phyloP scores from a whole-genome alignment of 2,888 invertebrate species.

The Plebejus argus region DNA sequence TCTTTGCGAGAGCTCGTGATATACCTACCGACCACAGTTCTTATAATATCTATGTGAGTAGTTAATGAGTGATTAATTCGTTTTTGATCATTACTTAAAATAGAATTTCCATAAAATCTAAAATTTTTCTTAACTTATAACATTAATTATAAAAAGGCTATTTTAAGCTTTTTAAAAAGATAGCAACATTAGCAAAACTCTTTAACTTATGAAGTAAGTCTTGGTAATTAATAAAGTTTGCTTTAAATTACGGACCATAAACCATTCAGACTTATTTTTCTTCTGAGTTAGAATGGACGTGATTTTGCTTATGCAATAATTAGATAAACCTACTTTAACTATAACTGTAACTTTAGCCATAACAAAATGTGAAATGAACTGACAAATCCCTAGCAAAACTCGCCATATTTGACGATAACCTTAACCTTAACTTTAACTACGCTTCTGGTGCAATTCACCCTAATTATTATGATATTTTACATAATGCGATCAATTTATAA shows the following conservation, averaged over 20 bases:
- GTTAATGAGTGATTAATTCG: neutral
- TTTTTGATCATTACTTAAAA: neutral
- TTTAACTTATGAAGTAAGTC: neutral
- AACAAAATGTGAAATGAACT: no score
- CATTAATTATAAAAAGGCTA: neutral
- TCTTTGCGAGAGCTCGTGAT: neutral
- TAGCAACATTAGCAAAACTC: constrained; percentile 1
- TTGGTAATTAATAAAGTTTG: neutral
- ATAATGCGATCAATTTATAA: no score
- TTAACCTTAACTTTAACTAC: no score
- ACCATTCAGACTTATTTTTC: neutral
- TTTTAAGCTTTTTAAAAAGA: constrained; percentile 10
- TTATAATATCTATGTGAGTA: neutral
- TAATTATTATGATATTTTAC: no score
- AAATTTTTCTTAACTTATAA: neutral
- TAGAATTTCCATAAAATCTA: neutral
- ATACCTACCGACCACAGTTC: neutral
- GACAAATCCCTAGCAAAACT: no score
- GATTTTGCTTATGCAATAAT: no score
- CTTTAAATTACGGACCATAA: neutral
- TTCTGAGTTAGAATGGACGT: neutral
- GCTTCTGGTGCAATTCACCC: no score
- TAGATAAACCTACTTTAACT: no score
- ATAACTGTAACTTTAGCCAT: no score
- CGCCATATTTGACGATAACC: no score